Evolutionary conservation across 2,113 vertebrate species (phyloP).

Genomic region (Columba livia): DNA sequence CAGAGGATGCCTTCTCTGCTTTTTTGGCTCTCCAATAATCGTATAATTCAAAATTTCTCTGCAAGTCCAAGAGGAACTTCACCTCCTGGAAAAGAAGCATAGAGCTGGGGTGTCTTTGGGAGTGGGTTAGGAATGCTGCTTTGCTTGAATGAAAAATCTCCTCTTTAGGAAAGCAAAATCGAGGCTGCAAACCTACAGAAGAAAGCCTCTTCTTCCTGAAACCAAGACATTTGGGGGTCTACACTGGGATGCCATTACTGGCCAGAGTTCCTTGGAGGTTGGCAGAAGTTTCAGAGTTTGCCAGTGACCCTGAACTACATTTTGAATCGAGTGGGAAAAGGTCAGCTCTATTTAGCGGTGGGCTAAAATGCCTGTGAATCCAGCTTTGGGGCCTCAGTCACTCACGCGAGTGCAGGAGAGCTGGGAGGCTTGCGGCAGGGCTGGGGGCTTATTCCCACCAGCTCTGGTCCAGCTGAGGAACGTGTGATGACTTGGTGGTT

Average conservation of each 20-base stretch:
- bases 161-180: background rate
- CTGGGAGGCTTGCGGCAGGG: background rate
- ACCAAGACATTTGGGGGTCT: background rate
- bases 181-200: background rate
- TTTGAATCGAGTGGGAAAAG: background rate
- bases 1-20: background rate
- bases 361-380: background rate
- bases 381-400: fast-evolving
- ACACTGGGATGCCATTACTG: background rate
- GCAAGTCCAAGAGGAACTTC: background rate
- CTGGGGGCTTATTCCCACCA: background rate
- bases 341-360: background rate
- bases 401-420: fast-evolving
- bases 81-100: background rate
- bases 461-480: background rate
- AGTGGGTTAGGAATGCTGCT: background rate
- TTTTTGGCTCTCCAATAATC: background rate
- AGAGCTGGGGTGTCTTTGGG: background rate
- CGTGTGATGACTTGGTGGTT: fast-evolving
- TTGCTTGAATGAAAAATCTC: background rate
- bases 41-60: background rate
- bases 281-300: background rate
- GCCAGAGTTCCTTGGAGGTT: background rate
- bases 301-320: background rate
- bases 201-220: background rate